A percentile compares a stretch with the other conserved stretches of the same genome.
Conservation (phyloP, 2,888 invertebrate genomes). For the Ellobium chinense region DNA sequence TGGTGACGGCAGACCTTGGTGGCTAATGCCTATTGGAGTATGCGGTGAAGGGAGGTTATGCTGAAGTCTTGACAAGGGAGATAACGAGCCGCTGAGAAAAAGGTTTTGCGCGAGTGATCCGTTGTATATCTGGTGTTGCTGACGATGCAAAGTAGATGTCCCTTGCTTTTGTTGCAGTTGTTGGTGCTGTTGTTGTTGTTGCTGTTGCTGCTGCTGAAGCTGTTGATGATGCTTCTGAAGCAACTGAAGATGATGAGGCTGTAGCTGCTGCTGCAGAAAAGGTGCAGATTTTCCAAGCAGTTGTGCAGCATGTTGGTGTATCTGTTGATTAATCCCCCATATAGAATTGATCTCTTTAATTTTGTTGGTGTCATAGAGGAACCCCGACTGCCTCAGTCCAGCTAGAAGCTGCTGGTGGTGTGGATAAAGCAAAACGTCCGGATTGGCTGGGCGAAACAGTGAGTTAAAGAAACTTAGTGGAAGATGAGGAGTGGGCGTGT, state of each 20-base stretch:
- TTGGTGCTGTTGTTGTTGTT: conserved; percentile 10
- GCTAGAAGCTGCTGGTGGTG: background rate
- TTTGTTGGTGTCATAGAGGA: background rate
- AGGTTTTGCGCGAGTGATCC: conserved; percentile 3
- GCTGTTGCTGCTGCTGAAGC: background rate
- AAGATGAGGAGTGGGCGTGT: background rate
- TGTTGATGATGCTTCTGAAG: background rate
- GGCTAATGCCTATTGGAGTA: background rate
- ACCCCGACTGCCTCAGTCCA: background rate
- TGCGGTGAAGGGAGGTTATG: background rate
- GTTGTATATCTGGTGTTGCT: background rate
- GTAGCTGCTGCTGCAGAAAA: background rate
- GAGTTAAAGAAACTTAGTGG: background rate
- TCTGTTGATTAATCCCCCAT: background rate
- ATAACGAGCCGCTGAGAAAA: background rate
- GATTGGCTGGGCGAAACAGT: background rate
- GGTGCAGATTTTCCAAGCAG: background rate
- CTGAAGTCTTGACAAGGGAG: conserved; percentile 11
- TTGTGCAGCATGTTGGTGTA: background rate
- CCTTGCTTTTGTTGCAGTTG: background rate
- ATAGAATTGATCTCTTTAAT: background rate
- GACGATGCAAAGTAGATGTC: background rate
- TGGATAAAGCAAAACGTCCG: background rate
- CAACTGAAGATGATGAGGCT: background rate
- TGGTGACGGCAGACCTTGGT: background rate